A percentile compares a stretch with the other conserved stretches of the same genome.
phyloP scores from a whole-genome alignment of 2,888 invertebrate species.

The Druceiella hillmani region DNA sequence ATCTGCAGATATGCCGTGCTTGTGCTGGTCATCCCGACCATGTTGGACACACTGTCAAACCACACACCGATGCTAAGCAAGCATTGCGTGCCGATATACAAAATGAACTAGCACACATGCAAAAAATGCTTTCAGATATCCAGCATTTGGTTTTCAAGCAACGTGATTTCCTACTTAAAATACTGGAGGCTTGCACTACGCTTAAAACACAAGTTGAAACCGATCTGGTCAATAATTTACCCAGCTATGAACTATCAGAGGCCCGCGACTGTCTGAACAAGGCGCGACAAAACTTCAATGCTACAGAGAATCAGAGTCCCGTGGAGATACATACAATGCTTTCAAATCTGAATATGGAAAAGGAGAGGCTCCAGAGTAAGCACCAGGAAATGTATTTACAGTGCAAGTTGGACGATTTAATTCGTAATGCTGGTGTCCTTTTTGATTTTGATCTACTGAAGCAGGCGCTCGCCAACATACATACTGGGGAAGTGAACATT shows the following conservation, averaged over 20 bases:
- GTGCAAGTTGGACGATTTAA: slow-evolving; percentile 65
- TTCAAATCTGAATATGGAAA: slow-evolving; percentile 56
- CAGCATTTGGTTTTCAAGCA: slow-evolving; percentile 66
- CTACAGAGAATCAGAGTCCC: slow-evolving; percentile 49
- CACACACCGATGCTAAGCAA: slow-evolving; percentile 61
- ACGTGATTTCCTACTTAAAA: slow-evolving; percentile 65
- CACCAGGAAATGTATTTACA: slow-evolving; percentile 68
- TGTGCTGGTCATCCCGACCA: slow-evolving; percentile 63
- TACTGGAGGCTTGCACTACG: slow-evolving; percentile 68
- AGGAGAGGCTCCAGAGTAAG: slow-evolving; percentile 60
- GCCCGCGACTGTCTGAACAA: slow-evolving; percentile 58
- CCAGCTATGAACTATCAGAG: slow-evolving; percentile 60
- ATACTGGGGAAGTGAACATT: slow-evolving; percentile 49
- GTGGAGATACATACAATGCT: slow-evolving; percentile 58
- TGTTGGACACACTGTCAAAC: slow-evolving; percentile 61
- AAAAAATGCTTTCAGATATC: slow-evolving; percentile 63
- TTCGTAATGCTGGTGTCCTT: slow-evolving; percentile 59
- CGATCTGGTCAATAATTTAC: slow-evolving; percentile 63
- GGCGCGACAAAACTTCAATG: slow-evolving; percentile 52
- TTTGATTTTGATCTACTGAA: slow-evolving; percentile 64
- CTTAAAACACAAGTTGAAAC: slow-evolving; percentile 71
- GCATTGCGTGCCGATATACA: slow-evolving; percentile 60
- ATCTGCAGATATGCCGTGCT: slow-evolving; percentile 58
- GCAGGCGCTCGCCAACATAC: slow-evolving; percentile 59
- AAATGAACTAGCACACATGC: slow-evolving; percentile 61